Evolutionary conservation across 2,113 vertebrate species (phyloP).

Genomic region (Periophthalmodon schlosseri): DNA sequence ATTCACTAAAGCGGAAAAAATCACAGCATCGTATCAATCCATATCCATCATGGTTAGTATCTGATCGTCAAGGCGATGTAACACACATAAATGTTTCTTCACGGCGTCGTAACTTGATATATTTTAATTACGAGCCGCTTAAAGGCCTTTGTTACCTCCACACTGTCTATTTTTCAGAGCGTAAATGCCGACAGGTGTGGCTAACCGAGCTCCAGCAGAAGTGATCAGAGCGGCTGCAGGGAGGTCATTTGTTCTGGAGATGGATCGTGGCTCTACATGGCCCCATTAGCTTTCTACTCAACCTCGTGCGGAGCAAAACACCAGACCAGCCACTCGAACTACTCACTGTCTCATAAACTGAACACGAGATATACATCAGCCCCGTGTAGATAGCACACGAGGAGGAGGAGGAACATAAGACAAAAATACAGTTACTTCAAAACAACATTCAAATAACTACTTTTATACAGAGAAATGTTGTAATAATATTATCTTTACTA

Average conservation of each 20-base stretch:
- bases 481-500: too few relatives aligned
- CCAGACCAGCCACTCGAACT: neutral
- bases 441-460: too few relatives aligned
- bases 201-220: neutral
- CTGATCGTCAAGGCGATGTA: slow-evolving; percentile 3
- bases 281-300: slow-evolving; percentile 3
- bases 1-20: neutral
- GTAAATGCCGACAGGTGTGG: neutral
- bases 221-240: neutral
- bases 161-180: neutral
- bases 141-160: neutral
- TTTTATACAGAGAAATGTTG: too few relatives aligned
- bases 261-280: slow-evolving; percentile 8
- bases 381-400: neutral
- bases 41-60: neutral
- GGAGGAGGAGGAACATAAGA: neutral
- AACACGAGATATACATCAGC: slow-evolving; percentile 2
- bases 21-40: neutral
- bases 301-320: neutral
- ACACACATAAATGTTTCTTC: neutral
- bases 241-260: neutral
- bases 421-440: too few relatives aligned
- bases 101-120: neutral
- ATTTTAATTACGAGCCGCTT: neutral
- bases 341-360: slow-evolving; percentile 18